phyloP scores from a whole-genome alignment of 2,113 vertebrate species.

The Malurus melanocephalus region DNA sequence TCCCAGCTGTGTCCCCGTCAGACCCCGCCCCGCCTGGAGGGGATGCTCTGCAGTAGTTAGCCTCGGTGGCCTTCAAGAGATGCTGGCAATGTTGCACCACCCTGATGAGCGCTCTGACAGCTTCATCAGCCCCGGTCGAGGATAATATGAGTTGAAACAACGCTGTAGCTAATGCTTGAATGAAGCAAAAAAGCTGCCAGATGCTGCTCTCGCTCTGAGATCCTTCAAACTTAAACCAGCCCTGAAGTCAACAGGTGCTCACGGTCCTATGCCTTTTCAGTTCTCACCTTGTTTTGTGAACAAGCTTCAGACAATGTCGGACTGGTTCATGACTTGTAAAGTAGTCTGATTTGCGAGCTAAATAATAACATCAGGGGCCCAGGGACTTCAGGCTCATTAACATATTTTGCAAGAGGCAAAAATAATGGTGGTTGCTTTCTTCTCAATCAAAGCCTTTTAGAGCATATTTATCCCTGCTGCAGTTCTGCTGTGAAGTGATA shows the following conservation, averaged over 20 bases:
- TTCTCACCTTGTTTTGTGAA: background rate
- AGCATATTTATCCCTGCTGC: background rate
- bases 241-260: background rate
- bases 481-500: background rate
- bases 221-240: background rate
- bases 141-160: background rate
- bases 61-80: background rate
- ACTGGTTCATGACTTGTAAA: background rate
- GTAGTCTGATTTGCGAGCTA: background rate
- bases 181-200: background rate
- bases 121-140: background rate
- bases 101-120: background rate
- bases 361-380: background rate
- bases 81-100: background rate
- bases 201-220: background rate
- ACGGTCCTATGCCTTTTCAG: background rate
- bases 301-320: accelerated
- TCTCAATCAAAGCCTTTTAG: background rate
- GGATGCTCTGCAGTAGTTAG: background rate
- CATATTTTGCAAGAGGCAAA: constrained; percentile 5
- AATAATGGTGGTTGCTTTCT: background rate
- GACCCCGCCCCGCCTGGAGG: constrained; percentile 25
- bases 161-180: background rate
- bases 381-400: background rate
- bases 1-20: constrained; percentile 67